phyloP scores from a whole-genome alignment of 2,888 invertebrate genomes.

The Megaustenia siamemsis region DNA sequence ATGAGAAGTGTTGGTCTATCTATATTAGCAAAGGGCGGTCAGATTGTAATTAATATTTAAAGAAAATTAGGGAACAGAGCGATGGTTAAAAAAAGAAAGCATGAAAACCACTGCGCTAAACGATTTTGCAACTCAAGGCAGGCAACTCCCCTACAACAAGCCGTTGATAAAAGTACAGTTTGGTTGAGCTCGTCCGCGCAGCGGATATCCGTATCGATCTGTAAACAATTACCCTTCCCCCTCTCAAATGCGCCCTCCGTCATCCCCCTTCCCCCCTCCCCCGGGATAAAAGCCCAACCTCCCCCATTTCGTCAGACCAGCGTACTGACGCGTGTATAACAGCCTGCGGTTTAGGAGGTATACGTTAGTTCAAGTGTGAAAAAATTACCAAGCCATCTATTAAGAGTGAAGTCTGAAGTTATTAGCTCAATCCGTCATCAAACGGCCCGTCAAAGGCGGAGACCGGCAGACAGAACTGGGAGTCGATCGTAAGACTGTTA shows the following conservation, averaged over 20 bases:
- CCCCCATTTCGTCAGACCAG: no score
- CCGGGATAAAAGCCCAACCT: no score
- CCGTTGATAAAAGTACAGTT: background rate
- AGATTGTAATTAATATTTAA: no score
- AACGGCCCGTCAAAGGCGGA: background rate
- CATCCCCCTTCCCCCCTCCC: no score
- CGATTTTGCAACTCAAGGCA: no score
- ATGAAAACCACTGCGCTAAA: no score
- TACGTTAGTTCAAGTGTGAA: background rate
- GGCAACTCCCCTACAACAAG: no score
- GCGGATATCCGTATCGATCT: background rate
- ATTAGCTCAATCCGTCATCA: background rate
- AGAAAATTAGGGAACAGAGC: no score
- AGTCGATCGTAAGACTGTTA: background rate
- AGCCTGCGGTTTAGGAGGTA: background rate
- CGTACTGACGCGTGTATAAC: background rate
- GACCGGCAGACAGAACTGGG: background rate
- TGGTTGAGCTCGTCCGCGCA: background rate
- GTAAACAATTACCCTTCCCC: background rate
- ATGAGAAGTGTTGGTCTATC: no score
- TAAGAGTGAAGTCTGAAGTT: background rate
- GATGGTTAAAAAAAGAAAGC: no score
- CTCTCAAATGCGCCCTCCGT: background rate
- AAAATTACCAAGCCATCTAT: background rate
- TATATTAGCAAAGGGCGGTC: no score